Base-by-base conservation (phyloP, 2,888 invertebrate genomes). In the Leucophora obtusa region DNA sequence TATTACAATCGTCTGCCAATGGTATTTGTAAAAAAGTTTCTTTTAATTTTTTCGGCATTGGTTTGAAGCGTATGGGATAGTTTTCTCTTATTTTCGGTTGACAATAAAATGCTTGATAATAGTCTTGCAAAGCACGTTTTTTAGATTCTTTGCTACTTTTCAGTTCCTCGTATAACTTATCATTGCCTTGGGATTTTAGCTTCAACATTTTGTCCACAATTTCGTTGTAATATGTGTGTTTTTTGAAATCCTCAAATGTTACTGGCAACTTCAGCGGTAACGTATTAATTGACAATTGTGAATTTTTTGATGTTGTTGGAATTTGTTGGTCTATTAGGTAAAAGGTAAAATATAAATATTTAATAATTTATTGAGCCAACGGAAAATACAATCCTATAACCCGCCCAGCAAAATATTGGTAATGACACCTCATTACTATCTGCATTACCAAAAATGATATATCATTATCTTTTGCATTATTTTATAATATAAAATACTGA, bases 61-160 rank as follows among this genome's bases (percentile, higher is more conserved):
- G 50, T 62, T 79, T 82, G 11, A 79, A 18, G 17, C 53, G 65
- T 58, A 82, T 59, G 3, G 78, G 78, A 5, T n/a, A 71, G 9
- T 43, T 54, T 35, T 75, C 11, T 10, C 82, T 47, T 35, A 81
- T 51, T 14, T 21, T 17, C 0, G 82, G 80, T 21, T 14, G 7
- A 9, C 58, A 33, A 62, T 82, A 82, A 24, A 79, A 82, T 8
- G 73, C 51, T 21, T 47, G 51, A 62, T 79, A 81, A 58, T 73
- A 81, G 1, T 73, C 51, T 4, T 14, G 11, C 8, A 76, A 50
- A 11, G 72, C 58, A 1, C 1, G 35, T 10, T 62, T 24, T 17
- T 62, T 59, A n/a, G 53, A 28, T 33, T 43, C 33, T 11, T 69
- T 17, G 7, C 59, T 56, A 47, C 24, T 73, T 56, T 62, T 62